A percentile compares a stretch with the other conserved stretches of the same genome.
phyloP scores from a whole-genome alignment of 2,113 vertebrate genomes.

The Genyomyrus donnyi region DNA sequence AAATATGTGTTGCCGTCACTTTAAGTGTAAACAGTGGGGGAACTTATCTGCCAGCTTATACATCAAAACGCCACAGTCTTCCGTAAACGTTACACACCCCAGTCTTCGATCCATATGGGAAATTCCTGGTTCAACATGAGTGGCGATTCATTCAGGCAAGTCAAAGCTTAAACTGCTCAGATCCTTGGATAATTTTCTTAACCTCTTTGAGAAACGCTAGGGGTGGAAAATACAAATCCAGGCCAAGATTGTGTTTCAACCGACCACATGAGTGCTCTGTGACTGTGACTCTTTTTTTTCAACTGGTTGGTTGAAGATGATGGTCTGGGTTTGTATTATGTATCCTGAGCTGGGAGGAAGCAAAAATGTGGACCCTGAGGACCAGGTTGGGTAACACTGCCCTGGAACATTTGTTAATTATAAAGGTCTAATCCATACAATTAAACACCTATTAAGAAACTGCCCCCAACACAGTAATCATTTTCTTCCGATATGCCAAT shows the following conservation, averaged over 20 bases:
- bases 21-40: background rate
- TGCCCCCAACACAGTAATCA: constrained; percentile 24
- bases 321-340: background rate
- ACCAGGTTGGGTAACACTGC: background rate
- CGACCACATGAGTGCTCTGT: background rate
- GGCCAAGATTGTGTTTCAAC: background rate
- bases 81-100: background rate
- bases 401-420: background rate
- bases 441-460: constrained; percentile 7
- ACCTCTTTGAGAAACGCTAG: background rate
- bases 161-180: background rate
- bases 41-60: background rate
- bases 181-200: background rate
- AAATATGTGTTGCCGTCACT: background rate
- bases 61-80: background rate
- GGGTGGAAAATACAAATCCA: background rate
- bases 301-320: background rate
- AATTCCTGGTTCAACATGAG: background rate
- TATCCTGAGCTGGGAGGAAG: background rate
- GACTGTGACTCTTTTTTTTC: background rate
- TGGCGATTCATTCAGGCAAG: background rate
- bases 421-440: constrained; percentile 8
- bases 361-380: background rate
- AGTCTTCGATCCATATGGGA: background rate
- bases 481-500: background rate